Percentiles rank a stretch among this genome's conserved stretches.
Evolutionary conservation across 2,113 vertebrate species (phyloP).

Genomic region (Paralichthys olivaceus): DNA sequence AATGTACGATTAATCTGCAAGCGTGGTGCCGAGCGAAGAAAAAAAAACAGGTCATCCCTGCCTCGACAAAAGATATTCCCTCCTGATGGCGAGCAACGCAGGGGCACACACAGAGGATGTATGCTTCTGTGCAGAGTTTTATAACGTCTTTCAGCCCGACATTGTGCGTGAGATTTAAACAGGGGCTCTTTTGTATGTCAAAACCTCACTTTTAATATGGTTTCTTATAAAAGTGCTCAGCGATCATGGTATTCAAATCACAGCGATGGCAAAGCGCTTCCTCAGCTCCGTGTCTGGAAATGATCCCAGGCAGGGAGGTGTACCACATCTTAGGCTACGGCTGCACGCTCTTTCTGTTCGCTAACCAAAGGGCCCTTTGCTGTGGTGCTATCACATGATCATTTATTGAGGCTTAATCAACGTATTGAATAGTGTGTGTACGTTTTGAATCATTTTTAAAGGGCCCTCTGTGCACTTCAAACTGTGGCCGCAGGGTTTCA

Average conservation of each 20-base stretch:
- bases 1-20: conserved; percentile 69
- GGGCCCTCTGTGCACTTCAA: conserved; percentile 62
- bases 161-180: conserved; percentile 80
- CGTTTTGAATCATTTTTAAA: conserved; percentile 78
- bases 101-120: conserved; percentile 63
- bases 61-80: conserved; percentile 47
- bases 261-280: conserved; percentile 77
- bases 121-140: conserved; percentile 69
- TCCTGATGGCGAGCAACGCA: conserved; percentile 35
- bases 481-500: conserved; percentile 51
- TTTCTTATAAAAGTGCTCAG: conserved; percentile 81
- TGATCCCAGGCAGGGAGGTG: conserved; percentile 77
- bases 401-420: conserved; percentile 83
- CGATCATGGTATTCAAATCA: conserved; percentile 85
- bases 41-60: conserved; percentile 48
- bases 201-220: conserved; percentile 81
- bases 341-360: conserved; percentile 73
- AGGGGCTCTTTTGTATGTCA: conserved; percentile 83
- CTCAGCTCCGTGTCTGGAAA: conserved; percentile 81
- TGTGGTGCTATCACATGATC: conserved; percentile 70
- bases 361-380: conserved; percentile 76
- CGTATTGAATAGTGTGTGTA: conserved; percentile 77
- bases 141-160: conserved; percentile 76
- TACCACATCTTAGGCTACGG: conserved; percentile 81
- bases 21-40: conserved; percentile 39